Conservation (phyloP, 2,113 vertebrate genomes). For the Hucho hucho region DNA sequence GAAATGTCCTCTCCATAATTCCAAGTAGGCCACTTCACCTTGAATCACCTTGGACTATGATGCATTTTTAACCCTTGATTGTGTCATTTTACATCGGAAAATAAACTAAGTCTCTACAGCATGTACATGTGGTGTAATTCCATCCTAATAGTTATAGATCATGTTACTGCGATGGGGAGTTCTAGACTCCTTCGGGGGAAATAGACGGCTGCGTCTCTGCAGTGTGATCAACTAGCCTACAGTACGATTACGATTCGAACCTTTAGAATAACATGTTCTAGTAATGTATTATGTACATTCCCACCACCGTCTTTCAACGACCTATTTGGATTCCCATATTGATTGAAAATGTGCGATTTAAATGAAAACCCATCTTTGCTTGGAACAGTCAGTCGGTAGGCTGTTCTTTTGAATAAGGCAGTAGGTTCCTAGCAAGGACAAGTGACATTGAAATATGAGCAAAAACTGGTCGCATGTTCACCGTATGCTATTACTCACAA, state of each 20-base stretch:
- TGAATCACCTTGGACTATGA: constrained; percentile 89
- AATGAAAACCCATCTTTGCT: background rate
- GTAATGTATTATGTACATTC: background rate
- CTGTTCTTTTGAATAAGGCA: no score
- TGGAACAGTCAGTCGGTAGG: background rate
- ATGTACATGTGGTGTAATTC: background rate
- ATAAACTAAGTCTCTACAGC: background rate
- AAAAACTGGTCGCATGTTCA: background rate
- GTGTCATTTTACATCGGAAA: background rate
- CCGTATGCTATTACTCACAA: background rate
- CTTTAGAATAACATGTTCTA: background rate
- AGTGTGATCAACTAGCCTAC: background rate
- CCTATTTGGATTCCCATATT: background rate
- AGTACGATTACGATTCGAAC: background rate
- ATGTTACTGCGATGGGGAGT: background rate
- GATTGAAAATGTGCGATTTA: background rate
- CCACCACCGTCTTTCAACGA: background rate
- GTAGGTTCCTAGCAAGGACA: no score
- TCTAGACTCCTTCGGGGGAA: background rate
- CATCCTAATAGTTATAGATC: background rate
- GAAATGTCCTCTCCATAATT: constrained; percentile 28
- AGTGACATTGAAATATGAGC: background rate
- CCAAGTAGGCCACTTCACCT: constrained; percentile 76
- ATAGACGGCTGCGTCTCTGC: background rate
- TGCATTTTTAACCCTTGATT: constrained; percentile 88